Percentiles rank a stretch among this genome's conserved stretches.
Conservation (phyloP, 1,140 invertebrate genomes). For the Ceratina calcarata region DNA sequence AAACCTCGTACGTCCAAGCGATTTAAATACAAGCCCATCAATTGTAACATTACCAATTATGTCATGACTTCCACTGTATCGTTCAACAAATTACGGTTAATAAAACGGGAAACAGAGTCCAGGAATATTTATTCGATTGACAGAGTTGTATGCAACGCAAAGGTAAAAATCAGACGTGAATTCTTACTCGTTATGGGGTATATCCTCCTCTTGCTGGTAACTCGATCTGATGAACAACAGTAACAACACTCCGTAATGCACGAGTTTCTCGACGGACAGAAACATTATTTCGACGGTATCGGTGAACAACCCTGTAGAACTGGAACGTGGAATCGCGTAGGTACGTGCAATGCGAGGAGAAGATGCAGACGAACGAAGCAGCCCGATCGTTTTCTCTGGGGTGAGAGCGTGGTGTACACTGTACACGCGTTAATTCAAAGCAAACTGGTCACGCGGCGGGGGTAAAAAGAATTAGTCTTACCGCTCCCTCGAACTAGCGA, state of each 20-base stretch:
- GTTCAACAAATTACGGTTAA: too few relatives aligned
- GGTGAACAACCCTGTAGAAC: not conserved
- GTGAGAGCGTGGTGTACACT: too few relatives aligned
- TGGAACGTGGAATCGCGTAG: too few relatives aligned
- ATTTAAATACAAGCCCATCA: too few relatives aligned
- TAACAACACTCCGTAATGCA: slow-evolving; percentile 71
- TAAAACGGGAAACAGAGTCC: too few relatives aligned
- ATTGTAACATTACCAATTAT: too few relatives aligned
- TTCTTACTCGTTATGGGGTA: slow-evolving; percentile 91
- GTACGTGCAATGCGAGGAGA: not conserved
- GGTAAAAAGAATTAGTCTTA: slow-evolving; percentile 36
- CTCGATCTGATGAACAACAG: slow-evolving; percentile 72
- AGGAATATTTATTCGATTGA: not conserved
- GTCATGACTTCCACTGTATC: too few relatives aligned
- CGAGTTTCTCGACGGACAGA: slow-evolving; percentile 51
- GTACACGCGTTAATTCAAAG: slow-evolving; percentile 14
- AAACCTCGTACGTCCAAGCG: too few relatives aligned
- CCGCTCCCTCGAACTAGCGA: slow-evolving; percentile 32
- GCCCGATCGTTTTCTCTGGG: too few relatives aligned
- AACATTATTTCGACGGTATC: slow-evolving; percentile 57
- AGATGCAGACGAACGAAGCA: not conserved
- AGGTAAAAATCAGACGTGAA: not conserved
- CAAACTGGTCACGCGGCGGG: slow-evolving; percentile 3
- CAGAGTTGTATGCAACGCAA: too few relatives aligned
- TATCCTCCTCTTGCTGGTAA: slow-evolving; percentile 89